Conservation (phyloP, 2,797 vertebrate genomes). For the Tiaroga cobitis region DNA sequence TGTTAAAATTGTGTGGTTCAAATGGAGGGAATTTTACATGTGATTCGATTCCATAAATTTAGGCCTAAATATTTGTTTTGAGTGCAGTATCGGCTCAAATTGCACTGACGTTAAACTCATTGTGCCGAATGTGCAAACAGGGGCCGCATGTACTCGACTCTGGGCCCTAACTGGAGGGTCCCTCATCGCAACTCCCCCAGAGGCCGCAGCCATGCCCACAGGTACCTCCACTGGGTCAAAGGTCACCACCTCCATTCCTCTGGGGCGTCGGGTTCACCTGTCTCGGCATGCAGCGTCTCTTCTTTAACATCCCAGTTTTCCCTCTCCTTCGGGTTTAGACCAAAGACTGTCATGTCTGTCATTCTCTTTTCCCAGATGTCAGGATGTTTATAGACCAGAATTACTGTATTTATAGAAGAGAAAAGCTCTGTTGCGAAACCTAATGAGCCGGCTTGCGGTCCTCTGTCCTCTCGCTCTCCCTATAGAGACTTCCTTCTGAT, state of each 20-base stretch:
- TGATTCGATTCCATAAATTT: neutral
- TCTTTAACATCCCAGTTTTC: constrained; percentile 9
- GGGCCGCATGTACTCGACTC: constrained; percentile 92
- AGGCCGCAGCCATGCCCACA: constrained; percentile 90
- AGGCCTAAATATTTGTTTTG: neutral
- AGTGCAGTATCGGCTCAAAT: neutral
- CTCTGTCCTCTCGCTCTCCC: neutral
- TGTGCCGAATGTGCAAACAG: constrained; percentile 81
- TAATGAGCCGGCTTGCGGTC: neutral
- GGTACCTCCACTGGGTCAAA: constrained; percentile 74
- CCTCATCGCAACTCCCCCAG: constrained; percentile 88
- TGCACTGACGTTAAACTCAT: constrained; percentile 54
- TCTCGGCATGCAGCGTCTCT: constrained; percentile 48
- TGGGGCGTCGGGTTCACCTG: constrained; percentile 23
- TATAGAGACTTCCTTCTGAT: neutral
- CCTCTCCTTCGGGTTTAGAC: neutral
- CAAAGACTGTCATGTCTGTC: constrained; percentile 19
- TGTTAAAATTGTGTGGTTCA: neutral
- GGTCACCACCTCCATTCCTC: constrained; percentile 42
- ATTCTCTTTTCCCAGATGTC: neutral
- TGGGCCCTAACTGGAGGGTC: constrained; percentile 95
- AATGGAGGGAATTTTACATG: neutral
- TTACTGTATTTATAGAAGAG: neutral
- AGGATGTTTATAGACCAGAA: neutral
- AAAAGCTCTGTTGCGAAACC: constrained; percentile 23